These are phyloP conservation scores for Drosophila parabipectinata DNA, from an alignment of 1,140 invertebrate genomes.

Conservation along the genomic window DNA sequence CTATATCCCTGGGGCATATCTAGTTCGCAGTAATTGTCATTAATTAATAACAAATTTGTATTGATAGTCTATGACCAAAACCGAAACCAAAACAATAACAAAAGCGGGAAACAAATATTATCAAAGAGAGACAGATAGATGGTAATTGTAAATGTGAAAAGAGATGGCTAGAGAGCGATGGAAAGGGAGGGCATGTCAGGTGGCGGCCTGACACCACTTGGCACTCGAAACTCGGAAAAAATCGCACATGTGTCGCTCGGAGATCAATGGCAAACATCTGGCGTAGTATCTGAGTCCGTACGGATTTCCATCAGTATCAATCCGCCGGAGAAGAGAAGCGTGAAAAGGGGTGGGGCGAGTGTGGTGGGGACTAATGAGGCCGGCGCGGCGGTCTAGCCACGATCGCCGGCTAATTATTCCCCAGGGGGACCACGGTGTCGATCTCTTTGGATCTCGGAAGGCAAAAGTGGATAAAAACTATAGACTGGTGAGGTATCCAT, in stretches of 20 bases:
- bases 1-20: conserved; percentile 32
- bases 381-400: conserved; percentile 38
- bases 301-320: conserved; percentile 5
- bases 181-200: not conserved
- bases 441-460: not conserved
- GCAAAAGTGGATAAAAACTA: too few species aligned
- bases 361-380: conserved; percentile 35
- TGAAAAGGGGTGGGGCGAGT: too few species aligned
- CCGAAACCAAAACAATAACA: conserved; percentile 20
- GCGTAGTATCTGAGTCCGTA: not conserved
- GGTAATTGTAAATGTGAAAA: not conserved
- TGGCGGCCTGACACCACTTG: conserved; percentile 64
- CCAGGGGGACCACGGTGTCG: conserved; percentile 30
- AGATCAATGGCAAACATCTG: conserved; percentile 55
- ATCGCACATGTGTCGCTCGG: conserved; percentile 31
- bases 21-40: conserved; percentile 34
- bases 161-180: not conserved
- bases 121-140: not conserved
- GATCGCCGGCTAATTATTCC: conserved; percentile 68
- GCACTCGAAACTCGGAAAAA: conserved; percentile 42
- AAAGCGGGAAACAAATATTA: not conserved
- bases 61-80: conserved; percentile 36
- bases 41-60: conserved; percentile 48
- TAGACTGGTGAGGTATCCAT: not conserved
- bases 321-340: not conserved